phyloP scores from a whole-genome alignment of 2,113 vertebrate genomes.

The Scophthalmus maximus region DNA sequence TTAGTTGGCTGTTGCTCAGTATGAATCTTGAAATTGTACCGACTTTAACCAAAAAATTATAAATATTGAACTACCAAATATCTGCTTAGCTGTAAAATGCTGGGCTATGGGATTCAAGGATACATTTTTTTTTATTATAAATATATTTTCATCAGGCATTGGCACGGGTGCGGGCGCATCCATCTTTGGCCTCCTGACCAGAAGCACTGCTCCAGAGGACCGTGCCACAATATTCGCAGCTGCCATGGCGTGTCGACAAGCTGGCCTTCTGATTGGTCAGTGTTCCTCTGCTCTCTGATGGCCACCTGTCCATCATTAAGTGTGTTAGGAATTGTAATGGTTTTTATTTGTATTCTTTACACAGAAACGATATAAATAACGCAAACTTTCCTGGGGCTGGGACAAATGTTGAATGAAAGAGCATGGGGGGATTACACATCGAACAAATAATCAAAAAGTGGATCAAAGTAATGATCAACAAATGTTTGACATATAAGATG shows the following conservation, averaged over 20 bases:
- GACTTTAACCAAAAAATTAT: too few relatives aligned
- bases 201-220: constrained; percentile 80
- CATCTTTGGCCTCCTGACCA: constrained; percentile 86
- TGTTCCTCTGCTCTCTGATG: not conserved
- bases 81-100: not conserved
- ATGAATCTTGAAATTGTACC: not conserved
- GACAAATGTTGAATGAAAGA: too few relatives aligned
- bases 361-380: too few relatives aligned
- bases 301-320: not conserved
- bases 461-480: too few relatives aligned
- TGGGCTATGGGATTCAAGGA: not conserved
- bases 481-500: too few relatives aligned
- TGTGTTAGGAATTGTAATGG: not conserved
- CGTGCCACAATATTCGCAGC: constrained; percentile 85
- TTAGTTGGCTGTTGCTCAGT: not conserved
- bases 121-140: not conserved
- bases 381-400: too few relatives aligned
- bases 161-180: constrained; percentile 85
- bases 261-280: constrained; percentile 87
- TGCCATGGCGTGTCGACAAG: constrained; percentile 87
- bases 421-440: too few relatives aligned
- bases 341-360: not conserved
- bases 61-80: not conserved
- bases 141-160: constrained; percentile 79
- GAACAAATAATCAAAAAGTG: too few relatives aligned